Percentiles rank a stretch among this genome's conserved stretches.
phyloP scores from a whole-genome alignment of 2,797 vertebrate species.

The Chromis chromis region DNA sequence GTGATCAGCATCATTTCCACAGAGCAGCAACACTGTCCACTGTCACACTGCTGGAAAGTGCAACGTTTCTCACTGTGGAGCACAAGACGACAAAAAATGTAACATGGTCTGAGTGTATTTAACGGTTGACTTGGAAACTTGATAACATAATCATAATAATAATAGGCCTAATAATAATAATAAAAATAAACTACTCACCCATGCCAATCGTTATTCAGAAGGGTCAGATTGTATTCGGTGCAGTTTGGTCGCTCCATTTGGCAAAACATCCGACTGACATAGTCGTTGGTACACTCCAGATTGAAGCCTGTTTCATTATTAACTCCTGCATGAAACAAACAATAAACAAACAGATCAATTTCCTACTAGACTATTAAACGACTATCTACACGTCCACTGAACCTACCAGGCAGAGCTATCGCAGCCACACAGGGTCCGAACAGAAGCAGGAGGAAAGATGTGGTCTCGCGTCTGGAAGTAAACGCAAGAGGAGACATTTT shows the following conservation, averaged over 20 bases:
- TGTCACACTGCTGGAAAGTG: not conserved
- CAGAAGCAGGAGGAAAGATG: slow-evolving; percentile 14
- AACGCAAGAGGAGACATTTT: not conserved
- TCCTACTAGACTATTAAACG: not conserved
- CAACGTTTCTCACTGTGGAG: not conserved
- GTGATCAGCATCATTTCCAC: too few species aligned
- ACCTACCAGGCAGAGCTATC: slow-evolving; percentile 27
- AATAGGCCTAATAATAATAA: not conserved
- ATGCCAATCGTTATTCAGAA: fast-evolving
- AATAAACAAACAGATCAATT: not conserved
- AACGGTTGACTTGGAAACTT: not conserved
- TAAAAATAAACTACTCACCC: slow-evolving; percentile 10
- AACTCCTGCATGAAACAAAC: not conserved
- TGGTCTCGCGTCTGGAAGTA: not conserved
- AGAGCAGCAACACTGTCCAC: slow-evolving; percentile 45
- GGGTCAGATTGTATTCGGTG: slow-evolving; percentile 1
- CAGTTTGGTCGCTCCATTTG: slow-evolving; percentile 34
- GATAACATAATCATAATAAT: too few species aligned
- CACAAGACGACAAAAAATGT: not conserved
- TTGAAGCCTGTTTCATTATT: not conserved
- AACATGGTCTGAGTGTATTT: not conserved
- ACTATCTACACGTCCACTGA: fast-evolving
- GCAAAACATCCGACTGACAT: fast-evolving
- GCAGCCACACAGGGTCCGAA: not conserved
- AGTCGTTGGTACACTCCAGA: slow-evolving; percentile 57